Evolutionary conservation across 1,140 invertebrate species (phyloP), one percentile per base, ranked within the genome.

Genomic region (Leguminivora glycinivorella): DNA sequence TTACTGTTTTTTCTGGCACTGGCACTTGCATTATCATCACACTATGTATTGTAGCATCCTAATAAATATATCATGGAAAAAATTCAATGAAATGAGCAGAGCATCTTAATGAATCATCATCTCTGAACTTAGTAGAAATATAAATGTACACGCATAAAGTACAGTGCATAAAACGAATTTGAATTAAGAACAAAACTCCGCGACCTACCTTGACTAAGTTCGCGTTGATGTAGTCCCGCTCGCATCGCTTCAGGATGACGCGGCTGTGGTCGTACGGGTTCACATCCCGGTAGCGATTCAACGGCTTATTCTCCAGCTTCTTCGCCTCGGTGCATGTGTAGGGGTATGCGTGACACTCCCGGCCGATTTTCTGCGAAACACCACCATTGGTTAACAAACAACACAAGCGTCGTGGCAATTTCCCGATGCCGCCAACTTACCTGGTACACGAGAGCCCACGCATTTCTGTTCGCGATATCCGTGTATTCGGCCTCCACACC

Each of bases 201-300:
- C 56, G 10, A 92, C 83, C 82, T 84, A 96, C 96, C 93, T 95
- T 94, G 69, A 98, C 94, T 71, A 97, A 90, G 92, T 97, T 98
- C 38, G 98, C 98, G 93, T 99, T 99, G 77, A 99, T 99, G 82
- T 99, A 99, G 89, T 97, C 95, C 67, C 93, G 94, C 40, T 94
- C 90, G 70, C 95, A 95, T 81, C 94, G 94, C 73, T 94, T 91
- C 3, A 99, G 92, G 63, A 96, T 92, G 69, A 99, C 95, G 75
- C 98, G 93, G 84, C 95, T 97, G 87, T 99, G 97, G 92, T 99
- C 97, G 86, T 96, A 99, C 29, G 98, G 98, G 83, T 96, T 97
- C 0, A 99, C 98, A 95, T 99, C 98, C 86, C 97, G 93, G 85
- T 99, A 99, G 76, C 98, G 94, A 92, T 98, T 98, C 74, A 98